Conservation (phyloP, 2,113 vertebrate species). For the Terrapene triunguis region DNA sequence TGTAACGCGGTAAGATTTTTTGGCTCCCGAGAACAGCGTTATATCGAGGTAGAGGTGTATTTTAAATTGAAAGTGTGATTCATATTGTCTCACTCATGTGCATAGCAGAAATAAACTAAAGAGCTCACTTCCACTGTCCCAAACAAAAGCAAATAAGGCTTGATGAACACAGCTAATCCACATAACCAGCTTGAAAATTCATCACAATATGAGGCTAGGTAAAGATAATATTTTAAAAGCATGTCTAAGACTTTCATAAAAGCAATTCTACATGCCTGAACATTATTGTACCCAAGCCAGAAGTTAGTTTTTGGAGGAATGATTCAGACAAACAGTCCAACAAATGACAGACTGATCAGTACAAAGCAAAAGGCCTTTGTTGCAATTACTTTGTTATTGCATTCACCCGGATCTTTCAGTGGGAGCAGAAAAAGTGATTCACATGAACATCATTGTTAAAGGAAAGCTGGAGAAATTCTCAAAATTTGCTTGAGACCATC, state of each 20-base stretch:
- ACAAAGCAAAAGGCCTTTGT: background rate
- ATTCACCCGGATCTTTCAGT: background rate
- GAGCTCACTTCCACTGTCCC: background rate
- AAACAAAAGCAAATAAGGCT: background rate
- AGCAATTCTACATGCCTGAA: background rate
- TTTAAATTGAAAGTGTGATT: background rate
- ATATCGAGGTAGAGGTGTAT: too few species aligned
- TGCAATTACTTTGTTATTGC: background rate
- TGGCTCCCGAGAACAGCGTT: too few species aligned
- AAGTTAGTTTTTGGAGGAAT: background rate
- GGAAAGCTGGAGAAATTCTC: background rate
- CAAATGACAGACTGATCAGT: background rate
- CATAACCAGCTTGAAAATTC: background rate
- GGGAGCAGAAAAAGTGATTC: background rate
- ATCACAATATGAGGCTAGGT: fast-evolving
- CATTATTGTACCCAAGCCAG: fast-evolving
- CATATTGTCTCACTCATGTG: background rate
- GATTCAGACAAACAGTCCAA: background rate
- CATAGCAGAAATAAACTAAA: background rate
- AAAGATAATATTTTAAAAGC: background rate
- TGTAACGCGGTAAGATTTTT: too few species aligned
- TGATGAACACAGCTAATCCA: background rate
- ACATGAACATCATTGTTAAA: background rate
- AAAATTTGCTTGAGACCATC: background rate
- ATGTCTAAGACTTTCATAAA: background rate